A percentile compares a stretch with the other conserved stretches of the same genome.
These are phyloP conservation scores for Morinoia aosen DNA, from an alignment of 2,888 invertebrate species.

Conservation along the genomic window DNA sequence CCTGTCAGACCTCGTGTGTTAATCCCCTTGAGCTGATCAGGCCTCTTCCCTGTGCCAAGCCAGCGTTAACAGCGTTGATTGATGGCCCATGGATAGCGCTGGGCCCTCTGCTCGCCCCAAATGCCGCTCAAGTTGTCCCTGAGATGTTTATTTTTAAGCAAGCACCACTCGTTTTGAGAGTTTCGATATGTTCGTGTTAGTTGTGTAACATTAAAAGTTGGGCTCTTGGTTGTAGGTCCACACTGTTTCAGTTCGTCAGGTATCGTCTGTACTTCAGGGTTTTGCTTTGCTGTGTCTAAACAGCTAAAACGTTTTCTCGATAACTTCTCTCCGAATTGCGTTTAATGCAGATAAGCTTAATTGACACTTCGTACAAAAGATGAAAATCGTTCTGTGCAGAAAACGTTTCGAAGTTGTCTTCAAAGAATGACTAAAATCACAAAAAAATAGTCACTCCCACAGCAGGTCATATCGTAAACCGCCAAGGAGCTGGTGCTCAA, in stretches of 20 bases:
- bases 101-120: neutral
- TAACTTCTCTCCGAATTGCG: neutral
- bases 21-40: constrained; percentile 37
- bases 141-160: neutral
- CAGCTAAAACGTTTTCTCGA: neutral
- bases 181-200: neutral
- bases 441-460: neutral
- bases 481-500: neutral
- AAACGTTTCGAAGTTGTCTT: neutral
- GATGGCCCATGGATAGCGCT: constrained; percentile 1
- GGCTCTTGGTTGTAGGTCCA: neutral
- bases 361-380: neutral
- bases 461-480: neutral
- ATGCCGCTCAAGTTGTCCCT: no score
- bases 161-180: neutral
- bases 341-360: neutral
- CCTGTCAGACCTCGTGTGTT: neutral
- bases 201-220: neutral
- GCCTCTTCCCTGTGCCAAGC: neutral
- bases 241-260: neutral
- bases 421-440: neutral
- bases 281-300: no score
- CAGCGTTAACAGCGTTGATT: constrained; percentile 25
- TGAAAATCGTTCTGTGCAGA: neutral
- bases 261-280: no score